These are phyloP conservation scores for Frankliniella fusca DNA, from an alignment of 2,888 invertebrate species.

Conservation along the genomic window DNA sequence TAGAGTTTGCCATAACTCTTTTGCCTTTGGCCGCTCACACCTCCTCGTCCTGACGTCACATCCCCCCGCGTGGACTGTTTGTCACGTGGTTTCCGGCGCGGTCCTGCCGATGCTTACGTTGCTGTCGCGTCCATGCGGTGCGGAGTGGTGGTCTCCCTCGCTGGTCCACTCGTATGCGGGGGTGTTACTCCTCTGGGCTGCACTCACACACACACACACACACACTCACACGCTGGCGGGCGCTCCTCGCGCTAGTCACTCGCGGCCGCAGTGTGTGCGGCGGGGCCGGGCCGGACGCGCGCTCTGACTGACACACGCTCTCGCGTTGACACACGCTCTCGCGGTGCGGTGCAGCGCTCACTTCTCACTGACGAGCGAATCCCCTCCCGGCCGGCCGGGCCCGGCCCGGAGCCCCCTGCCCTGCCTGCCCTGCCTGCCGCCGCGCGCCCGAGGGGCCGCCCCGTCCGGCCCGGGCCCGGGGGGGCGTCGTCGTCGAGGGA, in stretches of 20 bases:
- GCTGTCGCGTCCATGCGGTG: too few species aligned
- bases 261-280: not conserved
- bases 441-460: not conserved
- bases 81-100: too few species aligned
- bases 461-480: not conserved
- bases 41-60: too few species aligned
- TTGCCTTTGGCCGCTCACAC: too few species aligned
- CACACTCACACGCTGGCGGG: not conserved
- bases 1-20: too few species aligned
- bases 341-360: not conserved
- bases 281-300: not conserved
- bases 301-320: not conserved
- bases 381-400: not conserved
- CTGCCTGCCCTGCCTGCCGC: too few species aligned
- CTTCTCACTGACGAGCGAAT: too few species aligned
- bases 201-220: not conserved
- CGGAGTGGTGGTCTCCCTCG: too few species aligned
- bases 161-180: too few species aligned
- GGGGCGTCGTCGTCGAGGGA: not conserved
- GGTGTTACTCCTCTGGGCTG: too few species aligned
- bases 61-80: too few species aligned
- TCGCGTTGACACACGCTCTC: not conserved
- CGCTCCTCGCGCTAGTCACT: not conserved
- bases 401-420: not conserved
- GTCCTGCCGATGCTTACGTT: too few species aligned